Base-by-base conservation (phyloP, 2,797 vertebrate species). In the Hoplostethus mediterraneus region DNA sequence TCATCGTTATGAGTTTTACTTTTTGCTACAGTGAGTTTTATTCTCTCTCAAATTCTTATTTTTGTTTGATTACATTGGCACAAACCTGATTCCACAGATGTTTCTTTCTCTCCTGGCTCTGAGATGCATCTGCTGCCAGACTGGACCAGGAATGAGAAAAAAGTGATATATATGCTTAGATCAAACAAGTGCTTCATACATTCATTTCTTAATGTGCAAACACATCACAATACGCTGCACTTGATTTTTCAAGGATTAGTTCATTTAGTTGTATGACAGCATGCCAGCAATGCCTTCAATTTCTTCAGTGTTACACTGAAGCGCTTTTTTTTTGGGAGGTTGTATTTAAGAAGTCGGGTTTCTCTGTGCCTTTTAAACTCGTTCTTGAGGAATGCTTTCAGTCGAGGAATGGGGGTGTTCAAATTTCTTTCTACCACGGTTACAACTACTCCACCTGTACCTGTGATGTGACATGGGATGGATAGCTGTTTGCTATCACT, bases 131-230 rank as follows among this genome's bases (percentile, higher is more conserved):
- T 45, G n/a, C 52, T 48, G 25, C 76, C 69, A 66, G 79, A 57
- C 8, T 6, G 45, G 70, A 69, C 73, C 64, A 61, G 14, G 40
- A 10, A 64, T 8, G 2, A 8, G 66, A 79, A 30, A 14, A 5
- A 7, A 49, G 63, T 49, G 25, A 30, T 53, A 66, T 40, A 28
- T 44, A 33, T 49, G 44, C 75, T 54, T 1, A 5, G 42, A 82
- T 82, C 63, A 79, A 76, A 71, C 63, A 64, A 71, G 64, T 67
- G 61, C 76, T 69, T 40, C 28, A 40, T 51, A 49, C n/a, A n/a
- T n/a, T n/a, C n/a, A 74, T 58, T 25, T 51, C 67, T 71, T 42
- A 48, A 79, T 67, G 73, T 53, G 67, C 67, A 58, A 64, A 69
- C 73, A 72, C 59, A 70, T 70, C 63, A 48, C 47, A 71, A 63